Evolutionary conservation across 2,113 vertebrate genomes (phyloP), one percentile per base, ranked within the genome.

Genomic region (Phalacrocorax pelagicus): DNA sequence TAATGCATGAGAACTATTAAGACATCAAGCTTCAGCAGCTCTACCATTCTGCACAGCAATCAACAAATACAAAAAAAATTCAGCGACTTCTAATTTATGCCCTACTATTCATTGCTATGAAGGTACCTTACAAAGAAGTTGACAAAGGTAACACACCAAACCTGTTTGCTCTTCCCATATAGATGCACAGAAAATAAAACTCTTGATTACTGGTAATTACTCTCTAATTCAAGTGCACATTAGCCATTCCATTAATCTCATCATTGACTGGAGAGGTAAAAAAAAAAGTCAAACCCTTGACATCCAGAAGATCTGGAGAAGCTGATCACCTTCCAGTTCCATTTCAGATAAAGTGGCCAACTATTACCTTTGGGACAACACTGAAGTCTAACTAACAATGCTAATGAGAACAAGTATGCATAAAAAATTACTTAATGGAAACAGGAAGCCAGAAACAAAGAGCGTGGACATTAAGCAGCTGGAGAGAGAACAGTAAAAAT

Each of bases 211-310:
- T 66, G n/a, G 59, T 27, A 94, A 94, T 59, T 89, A 67, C n/a
- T 71, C 30, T 78, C 47, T 8, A 80, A 77, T 58, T 97, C 49
- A 91, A 96, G 24, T 46, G 26, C 63, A 86, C 42, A 67, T 86
- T 27, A 95, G 63, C 88, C 44, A 84, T 86, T 84, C 55, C 83
- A 88, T 62, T 96, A 81, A 81, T 78, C 72, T 73, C 46, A n/a
- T 49, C 54, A 88, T 0, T 61, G 51, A 71, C 61, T 74, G 20
- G 40, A 79, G 19, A 19, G 46, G 46, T 8, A 46, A 46, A 46
- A 82, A 84, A 84, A 44, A 74, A 85, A 75, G 55, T 54, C 46
- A 73, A 81, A 71, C 26, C 62, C 66, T 69, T 51, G 55, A 83
- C 20, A 75, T 12, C 36, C 0, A 0, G 54, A 86, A 75, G 23